phyloP scores from a whole-genome alignment of 2,888 invertebrate species.

The Venusia cambrica region DNA sequence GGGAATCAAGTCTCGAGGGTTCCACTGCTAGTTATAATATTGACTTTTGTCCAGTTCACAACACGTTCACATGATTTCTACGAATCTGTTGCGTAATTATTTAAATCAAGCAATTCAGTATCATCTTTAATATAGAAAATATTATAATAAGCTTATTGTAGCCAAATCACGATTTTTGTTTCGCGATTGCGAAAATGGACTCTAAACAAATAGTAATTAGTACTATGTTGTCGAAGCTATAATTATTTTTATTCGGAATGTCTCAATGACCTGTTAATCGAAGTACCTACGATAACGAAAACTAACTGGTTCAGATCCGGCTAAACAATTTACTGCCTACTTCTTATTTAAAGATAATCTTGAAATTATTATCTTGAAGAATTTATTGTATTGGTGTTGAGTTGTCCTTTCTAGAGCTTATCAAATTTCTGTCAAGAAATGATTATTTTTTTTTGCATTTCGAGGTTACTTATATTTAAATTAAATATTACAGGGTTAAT shows the following conservation, averaged over 20 bases:
- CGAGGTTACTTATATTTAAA: too few species aligned
- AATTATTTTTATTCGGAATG: constrained; percentile 21
- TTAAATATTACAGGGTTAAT: too few species aligned
- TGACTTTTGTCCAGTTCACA: too few species aligned
- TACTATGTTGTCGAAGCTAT: too few species aligned
- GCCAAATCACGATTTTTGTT: constrained; percentile 2
- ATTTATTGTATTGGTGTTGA: too few species aligned
- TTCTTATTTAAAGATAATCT: not conserved
- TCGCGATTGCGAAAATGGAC: constrained; percentile 11
- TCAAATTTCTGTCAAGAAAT: too few species aligned
- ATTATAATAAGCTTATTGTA: constrained; percentile 26
- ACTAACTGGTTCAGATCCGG: constrained; percentile 29
- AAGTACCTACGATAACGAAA: constrained; percentile 18
- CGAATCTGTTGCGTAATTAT: constrained; percentile 28
- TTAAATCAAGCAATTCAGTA: constrained; percentile 26
- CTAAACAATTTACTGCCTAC: constrained; percentile 2
- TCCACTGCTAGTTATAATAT: too few species aligned
- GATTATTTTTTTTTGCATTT: too few species aligned
- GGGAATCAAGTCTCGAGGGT: too few species aligned
- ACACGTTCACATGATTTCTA: constrained; percentile 23
- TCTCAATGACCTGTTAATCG: constrained; percentile 23
- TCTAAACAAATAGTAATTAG: not conserved
- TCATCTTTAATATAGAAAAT: constrained; percentile 25
- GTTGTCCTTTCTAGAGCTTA: too few species aligned
- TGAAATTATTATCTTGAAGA: constrained; percentile 3